Evolutionary conservation across 2,113 vertebrate genomes (phyloP).

Genomic region (Stigmatopora argus): DNA sequence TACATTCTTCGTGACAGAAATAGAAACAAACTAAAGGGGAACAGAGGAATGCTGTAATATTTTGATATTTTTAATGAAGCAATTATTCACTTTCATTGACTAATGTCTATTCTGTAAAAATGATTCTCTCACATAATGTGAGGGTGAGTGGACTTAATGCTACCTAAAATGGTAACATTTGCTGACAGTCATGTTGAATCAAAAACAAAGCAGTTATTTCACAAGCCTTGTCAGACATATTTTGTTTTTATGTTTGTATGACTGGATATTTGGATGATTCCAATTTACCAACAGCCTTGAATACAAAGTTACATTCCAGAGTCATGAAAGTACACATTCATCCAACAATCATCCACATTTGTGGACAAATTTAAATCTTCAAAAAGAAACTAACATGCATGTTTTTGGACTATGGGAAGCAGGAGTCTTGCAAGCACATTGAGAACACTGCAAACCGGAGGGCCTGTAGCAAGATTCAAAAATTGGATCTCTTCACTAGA

Average conservation of each 20-base stretch:
- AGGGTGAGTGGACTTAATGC: neutral
- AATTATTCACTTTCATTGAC: neutral
- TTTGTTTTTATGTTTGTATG: neutral
- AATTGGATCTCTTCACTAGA: no score
- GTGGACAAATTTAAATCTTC: neutral
- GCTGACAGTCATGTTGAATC: neutral
- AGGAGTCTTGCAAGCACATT: no score
- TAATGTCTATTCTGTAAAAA: neutral
- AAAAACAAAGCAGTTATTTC: neutral
- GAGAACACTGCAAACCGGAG: no score
- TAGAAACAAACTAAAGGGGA: no score
- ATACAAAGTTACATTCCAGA: neutral
- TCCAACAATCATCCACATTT: neutral
- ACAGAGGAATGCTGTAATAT: neutral
- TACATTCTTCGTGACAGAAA: neutral
- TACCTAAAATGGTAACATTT: neutral
- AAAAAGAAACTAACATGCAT: no score
- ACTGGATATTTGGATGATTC: neutral
- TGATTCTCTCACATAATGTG: neutral
- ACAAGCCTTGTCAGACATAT: neutral
- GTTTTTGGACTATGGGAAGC: no score
- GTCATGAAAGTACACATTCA: neutral
- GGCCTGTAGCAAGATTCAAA: no score
- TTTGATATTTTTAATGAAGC: neutral
- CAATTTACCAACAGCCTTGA: neutral